A percentile compares a stretch with the other conserved stretches of the same genome.
Conservation (phyloP, 2,888 invertebrate genomes). For the Cabera pusaria region DNA sequence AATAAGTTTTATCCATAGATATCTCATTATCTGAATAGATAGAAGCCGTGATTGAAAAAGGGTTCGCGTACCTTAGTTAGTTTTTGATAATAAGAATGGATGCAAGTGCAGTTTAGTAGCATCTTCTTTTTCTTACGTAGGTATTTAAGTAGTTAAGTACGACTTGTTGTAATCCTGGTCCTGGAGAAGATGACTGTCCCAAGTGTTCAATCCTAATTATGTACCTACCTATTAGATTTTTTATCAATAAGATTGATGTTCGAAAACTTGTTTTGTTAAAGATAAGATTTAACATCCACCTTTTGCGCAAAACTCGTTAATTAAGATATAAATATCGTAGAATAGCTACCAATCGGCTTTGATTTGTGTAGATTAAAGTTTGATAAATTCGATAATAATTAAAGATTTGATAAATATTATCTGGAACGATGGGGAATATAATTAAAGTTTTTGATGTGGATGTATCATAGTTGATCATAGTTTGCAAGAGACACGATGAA, state of each 20-base stretch:
- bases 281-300: constrained; percentile 12
- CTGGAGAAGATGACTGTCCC: no score
- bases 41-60: no score
- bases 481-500: constrained; percentile 43
- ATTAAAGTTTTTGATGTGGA: constrained; percentile 33
- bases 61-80: no score
- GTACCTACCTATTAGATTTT: no score
- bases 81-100: no score
- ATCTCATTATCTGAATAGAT: no score
- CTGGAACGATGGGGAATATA: constrained; percentile 42
- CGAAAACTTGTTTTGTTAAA: constrained; percentile 5
- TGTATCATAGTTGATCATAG: constrained; percentile 31
- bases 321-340: constrained; percentile 54
- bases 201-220: no score
- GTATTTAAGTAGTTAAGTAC: no score
- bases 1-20: no score
- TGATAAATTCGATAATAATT: constrained; percentile 29
- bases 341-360: constrained; percentile 31
- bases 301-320: constrained; percentile 46
- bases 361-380: constrained; percentile 47
- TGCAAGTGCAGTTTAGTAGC: no score
- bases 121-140: no score
- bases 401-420: constrained; percentile 40
- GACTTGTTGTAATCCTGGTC: no score
- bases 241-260: constrained; percentile 4